Evolutionary conservation across 2,797 vertebrate species (phyloP), one percentile per base, ranked within the genome.

Genomic region (Pelodytes ibericus): DNA sequence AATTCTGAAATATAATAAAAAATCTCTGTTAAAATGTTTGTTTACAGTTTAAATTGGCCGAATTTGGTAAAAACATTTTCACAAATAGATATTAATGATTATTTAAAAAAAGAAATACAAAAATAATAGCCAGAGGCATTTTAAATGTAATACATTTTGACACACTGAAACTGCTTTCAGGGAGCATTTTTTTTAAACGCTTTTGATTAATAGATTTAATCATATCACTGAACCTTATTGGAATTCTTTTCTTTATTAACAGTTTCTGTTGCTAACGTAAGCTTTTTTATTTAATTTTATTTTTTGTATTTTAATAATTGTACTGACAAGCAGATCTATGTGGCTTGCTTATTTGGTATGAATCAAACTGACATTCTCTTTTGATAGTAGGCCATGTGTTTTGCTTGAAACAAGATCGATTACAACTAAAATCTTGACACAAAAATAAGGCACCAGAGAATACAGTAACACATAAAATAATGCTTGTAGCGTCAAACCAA

Each of bases 11-110:
- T n/a, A n/a, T n/a, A n/a, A n/a, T n/a, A n/a, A n/a, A n/a, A n/a
- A n/a, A n/a, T n/a, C n/a, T n/a, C n/a, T n/a, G n/a, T n/a, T n/a
- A n/a, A n/a, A n/a, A n/a, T n/a, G n/a, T n/a, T n/a, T n/a, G n/a
- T n/a, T n/a, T n/a, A n/a, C n/a, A n/a, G n/a, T n/a, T n/a, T n/a
- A n/a, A n/a, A n/a, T n/a, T n/a, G n/a, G n/a, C n/a, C n/a, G n/a
- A n/a, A n/a, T n/a, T n/a, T 36, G 51, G 26, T 58, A 26, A 4
- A 27, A 58, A 26, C 24, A 27, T 58, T 3, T 26, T 58, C 22
- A 25, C 56, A 58, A 60, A 71, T 44, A 30, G 33, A 47, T 74
- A 74, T 59, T 66, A 74, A 36, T 63, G 29, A 63, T 59, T 31
- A 58, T 58, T 30, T 47, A 44, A 56, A 66, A 27, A 7, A 39